Evolutionary conservation across 2,888 invertebrate species (phyloP), one percentile per base, ranked within the genome.

Genomic region (Cacoxenus indagator): DNA sequence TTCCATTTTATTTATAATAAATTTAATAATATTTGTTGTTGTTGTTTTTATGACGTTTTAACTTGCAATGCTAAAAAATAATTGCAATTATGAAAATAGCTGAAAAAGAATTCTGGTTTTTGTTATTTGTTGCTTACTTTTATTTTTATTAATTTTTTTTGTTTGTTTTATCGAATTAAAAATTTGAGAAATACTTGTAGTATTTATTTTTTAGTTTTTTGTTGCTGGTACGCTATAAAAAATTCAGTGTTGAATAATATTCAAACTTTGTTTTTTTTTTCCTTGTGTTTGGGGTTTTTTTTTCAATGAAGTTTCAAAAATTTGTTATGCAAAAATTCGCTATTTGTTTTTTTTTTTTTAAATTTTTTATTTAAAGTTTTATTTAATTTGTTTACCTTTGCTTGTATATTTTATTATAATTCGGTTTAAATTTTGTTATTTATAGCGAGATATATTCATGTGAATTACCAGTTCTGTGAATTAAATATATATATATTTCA

Each of bases 391-490:
- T n/a, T 57, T 57, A 26, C 48, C 31, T 43, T n/a, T 65, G 55
- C 24, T 26, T 57, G 29, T 66, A 57, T 24, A 62, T 67, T 67
- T 46, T 61, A 31, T 27, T 57, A 37, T 65, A 55, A 70, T 69
- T 67, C 19, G 59, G 74, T 72, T 78, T 80, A 81, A 78, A 78
- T 78, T 80, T 81, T 77, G 77, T 81, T 81, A 81, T 74, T 78
- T 80, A 80, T 81, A 76, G 76, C 75, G 75, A 70, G 70, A 65
- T 75, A 76, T 24, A 51, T n/a, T 43, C 4, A 78, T 74, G 70
- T 76, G 77, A 75, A 65, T 77, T 80, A 74, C 82, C 80, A 80
- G 82, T 81, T 81, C 81, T 78, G 82, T 78, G 76, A 77, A 74
- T 79, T 70, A 73, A 76, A 73, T 79, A 78, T 74, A 51, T 74